Conservation (phyloP, 2,113 vertebrate species). For the Odocoileus hemionus region DNA sequence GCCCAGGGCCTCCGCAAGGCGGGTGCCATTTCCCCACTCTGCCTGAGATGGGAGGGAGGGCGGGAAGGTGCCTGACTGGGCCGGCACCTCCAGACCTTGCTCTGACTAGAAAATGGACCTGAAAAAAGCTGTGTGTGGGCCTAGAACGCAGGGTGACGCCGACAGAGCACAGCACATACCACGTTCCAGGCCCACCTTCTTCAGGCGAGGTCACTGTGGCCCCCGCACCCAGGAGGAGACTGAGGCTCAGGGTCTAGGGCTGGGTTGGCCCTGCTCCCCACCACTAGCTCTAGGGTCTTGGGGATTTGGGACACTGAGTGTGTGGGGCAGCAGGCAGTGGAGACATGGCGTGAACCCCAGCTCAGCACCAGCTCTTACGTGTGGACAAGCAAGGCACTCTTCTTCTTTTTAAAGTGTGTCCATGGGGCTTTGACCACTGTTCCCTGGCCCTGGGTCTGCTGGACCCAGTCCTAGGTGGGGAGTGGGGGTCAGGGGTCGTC, state of each 20-base stretch:
- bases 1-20: neutral
- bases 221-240: neutral
- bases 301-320: neutral
- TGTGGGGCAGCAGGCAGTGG: too few species aligned
- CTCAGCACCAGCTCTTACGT: neutral
- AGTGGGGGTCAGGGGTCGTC: too few species aligned
- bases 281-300: neutral
- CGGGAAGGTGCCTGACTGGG: neutral
- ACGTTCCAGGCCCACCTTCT: neutral
- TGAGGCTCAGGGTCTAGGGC: neutral
- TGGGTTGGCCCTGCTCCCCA: neutral
- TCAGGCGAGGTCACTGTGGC: neutral
- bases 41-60: neutral
- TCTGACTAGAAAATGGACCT: neutral
- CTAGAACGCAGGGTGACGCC: neutral
- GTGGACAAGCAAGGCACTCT: neutral
- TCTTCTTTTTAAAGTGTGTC: neutral
- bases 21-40: neutral
- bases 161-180: neutral
- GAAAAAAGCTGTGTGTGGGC: neutral
- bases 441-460: neutral
- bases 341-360: neutral
- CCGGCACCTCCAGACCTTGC: neutral
- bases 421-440: neutral
- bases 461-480: neutral